Base-by-base conservation (phyloP, 2,888 invertebrate genomes). In the Rambutsinella grinnellia region DNA sequence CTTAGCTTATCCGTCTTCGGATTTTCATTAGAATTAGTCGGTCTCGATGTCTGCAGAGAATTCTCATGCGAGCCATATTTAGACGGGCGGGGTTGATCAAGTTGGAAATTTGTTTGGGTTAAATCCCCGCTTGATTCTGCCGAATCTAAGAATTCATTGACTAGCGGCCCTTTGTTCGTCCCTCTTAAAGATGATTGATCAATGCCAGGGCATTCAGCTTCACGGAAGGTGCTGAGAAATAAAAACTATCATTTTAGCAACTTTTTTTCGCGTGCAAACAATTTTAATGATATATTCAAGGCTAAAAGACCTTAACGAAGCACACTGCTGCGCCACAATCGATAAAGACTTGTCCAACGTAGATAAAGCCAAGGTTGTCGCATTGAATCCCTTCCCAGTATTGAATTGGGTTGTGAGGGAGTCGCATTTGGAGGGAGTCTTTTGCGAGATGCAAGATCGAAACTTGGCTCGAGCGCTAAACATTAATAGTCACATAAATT, bases 301-400 rank as follows among this genome's bases (percentile, higher is more conserved):
- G n/a, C n/a, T n/a, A n/a, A n/a, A n/a, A n/a, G n/a, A 81, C 81
- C 79, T 80, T 53, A 80, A 60, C 2, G 72, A 57, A 24, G 72
- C 61, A 53, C 83, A 83, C 74, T 81, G 79, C 65, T 83, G 83
- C 13, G 81, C 70, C 13, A 82, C 76, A 60, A 80, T 80, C 13
- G 80, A 79, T 51, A 83, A 47, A 21, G 83, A 83, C 62, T 81
- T 83, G 79, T 82, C 82, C 49, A 83, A 76, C 28, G 72, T 79
- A 54, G 81, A 77, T 49, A 79, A 58, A 51, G 82, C 82, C 74
- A 82, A 81, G 17, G 80, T 76, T 23, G 83, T 83, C 17, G 81
- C 79, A 75, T 82, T 78, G 53, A 62, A 71, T 57, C 57, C 58
- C 60, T 66, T 66, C 17, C 47, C 0, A 6, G 65, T 28, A 24